phyloP scores from a whole-genome alignment of 2,113 vertebrate genomes.

The Dicaeum eximium region DNA sequence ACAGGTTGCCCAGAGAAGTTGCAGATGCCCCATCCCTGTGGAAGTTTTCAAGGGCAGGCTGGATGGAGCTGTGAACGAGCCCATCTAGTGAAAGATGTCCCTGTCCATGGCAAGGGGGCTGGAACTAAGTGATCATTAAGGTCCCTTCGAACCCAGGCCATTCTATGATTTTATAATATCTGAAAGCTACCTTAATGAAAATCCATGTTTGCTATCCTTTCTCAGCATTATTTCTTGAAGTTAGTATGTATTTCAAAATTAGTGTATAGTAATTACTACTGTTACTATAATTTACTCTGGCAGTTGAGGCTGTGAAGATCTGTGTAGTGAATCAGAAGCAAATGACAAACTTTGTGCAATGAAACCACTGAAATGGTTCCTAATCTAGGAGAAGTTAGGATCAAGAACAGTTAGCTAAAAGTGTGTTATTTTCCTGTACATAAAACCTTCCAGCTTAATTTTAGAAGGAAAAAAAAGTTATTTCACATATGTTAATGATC shows the following conservation, averaged over 20 bases:
- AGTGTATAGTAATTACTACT: not conserved
- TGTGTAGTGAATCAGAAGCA: not conserved
- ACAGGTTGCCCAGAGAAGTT: not conserved
- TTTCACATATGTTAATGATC: not conserved
- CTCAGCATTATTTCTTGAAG: not conserved
- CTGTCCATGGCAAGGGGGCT: not conserved
- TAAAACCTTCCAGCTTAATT: not conserved
- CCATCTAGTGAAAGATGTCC: not conserved
- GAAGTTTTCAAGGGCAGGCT: not conserved
- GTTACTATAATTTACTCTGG: not conserved
- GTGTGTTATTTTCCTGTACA: not conserved
- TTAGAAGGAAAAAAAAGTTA: not conserved
- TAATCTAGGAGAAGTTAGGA: not conserved
- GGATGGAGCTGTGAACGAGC: not conserved
- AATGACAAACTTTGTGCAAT: not conserved
- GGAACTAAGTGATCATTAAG: not conserved
- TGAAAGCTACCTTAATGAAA: not conserved
- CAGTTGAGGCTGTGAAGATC: not conserved
- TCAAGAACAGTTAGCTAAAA: not conserved
- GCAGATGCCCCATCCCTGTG: fast-evolving
- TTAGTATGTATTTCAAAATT: not conserved
- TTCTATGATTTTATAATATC: not conserved
- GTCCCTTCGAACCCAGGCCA: not conserved
- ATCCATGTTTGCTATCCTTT: not conserved
- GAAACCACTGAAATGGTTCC: not conserved